A percentile compares a stretch with the other conserved stretches of the same genome.
Evolutionary conservation across 1,140 invertebrate species (phyloP).

Genomic region (Maconellicoccus hirsutus): DNA sequence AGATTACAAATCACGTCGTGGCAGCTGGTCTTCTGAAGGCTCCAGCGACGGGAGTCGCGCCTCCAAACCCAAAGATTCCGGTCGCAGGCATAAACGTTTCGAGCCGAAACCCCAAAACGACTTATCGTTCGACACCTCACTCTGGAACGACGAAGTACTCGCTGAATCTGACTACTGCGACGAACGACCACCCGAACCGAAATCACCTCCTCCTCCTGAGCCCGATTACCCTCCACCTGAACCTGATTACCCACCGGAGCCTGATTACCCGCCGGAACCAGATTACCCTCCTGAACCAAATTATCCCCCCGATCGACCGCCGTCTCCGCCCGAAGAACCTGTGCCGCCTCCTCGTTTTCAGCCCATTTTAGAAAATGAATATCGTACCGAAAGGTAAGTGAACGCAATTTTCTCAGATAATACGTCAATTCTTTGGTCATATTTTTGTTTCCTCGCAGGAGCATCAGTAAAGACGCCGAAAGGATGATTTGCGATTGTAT

Average conservation of each 20-base stretch:
- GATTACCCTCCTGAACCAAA: not conserved
- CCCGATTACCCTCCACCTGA: not conserved
- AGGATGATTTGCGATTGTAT: conserved; percentile 94
- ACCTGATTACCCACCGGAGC: not conserved
- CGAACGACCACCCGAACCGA: not conserved
- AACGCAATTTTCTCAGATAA: not conserved
- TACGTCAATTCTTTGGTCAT: not conserved
- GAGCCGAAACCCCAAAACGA: not conserved
- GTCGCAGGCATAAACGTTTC: not conserved
- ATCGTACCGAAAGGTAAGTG: not conserved
- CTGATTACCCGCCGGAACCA: not conserved
- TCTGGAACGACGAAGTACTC: not conserved
- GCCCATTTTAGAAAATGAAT: not conserved
- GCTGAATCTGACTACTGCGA: not conserved
- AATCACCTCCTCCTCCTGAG: not conserved
- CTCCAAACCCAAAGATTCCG: not conserved
- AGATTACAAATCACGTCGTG: not conserved
- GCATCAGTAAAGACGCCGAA: conserved; percentile 68
- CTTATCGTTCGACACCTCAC: not conserved
- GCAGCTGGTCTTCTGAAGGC: not conserved
- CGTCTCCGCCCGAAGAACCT: not conserved
- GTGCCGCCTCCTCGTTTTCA: not conserved
- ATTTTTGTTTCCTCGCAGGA: not conserved
- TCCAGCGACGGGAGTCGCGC: not conserved
- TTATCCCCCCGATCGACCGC: not conserved